Percentiles rank a stretch among this genome's conserved stretches.
These are phyloP conservation scores for Armadillidium nasatum DNA, from an alignment of 1,140 invertebrate species.

Conservation along the genomic window DNA sequence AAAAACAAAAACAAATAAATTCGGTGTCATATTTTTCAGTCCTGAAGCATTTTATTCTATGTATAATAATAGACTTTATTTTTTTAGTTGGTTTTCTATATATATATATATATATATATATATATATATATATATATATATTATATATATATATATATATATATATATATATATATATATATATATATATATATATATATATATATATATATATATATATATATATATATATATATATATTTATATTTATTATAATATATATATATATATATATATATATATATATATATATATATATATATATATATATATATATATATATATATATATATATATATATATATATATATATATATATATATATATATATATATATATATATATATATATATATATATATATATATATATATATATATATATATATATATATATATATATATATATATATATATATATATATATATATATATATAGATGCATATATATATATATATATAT, in stretches of 20 bases:
- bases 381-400: constrained; percentile 1
- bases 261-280: neutral
- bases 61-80: too few species aligned
- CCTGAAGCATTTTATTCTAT: too few species aligned
- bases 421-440: constrained; percentile 7
- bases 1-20: too few species aligned
- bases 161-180: neutral
- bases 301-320: constrained; percentile 10
- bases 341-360: neutral
- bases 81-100: too few species aligned
- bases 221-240: neutral
- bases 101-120: too few species aligned
- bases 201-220: constrained; percentile 16
- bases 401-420: constrained; percentile 14
- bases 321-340: constrained; percentile 8
- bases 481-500: constrained; percentile 9
- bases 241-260: too few species aligned
- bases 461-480: neutral
- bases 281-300: constrained; percentile 4
- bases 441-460: neutral
- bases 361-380: neutral
- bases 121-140: too few species aligned
- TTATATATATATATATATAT: neutral
- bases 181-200: constrained; percentile 11
- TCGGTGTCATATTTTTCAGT: too few species aligned